A percentile compares a stretch with the other conserved stretches of the same genome.
Evolutionary conservation across 2,113 vertebrate genomes (phyloP).

Genomic region (Misgurnus anguillicaudatus): DNA sequence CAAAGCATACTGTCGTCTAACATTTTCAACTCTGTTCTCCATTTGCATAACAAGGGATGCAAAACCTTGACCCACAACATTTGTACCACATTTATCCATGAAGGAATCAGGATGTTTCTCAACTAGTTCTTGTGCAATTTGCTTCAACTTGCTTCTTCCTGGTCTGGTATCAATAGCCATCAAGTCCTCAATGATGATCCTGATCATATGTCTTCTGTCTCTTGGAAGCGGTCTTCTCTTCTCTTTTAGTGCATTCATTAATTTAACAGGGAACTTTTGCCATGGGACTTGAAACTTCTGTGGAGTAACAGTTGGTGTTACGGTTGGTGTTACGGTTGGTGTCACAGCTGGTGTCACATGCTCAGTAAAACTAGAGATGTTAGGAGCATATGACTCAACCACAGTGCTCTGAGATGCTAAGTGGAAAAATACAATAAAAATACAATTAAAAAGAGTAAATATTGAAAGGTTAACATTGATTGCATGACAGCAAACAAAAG

Average conservation of each 20-base stretch:
- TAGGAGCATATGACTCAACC: neutral
- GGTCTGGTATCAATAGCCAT: conserved; percentile 1
- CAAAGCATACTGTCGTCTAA: neutral
- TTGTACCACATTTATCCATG: neutral
- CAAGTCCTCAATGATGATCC: conserved; percentile 8
- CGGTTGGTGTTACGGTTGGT: too few relatives aligned
- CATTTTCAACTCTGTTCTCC: conserved; percentile 14
- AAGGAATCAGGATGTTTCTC: conserved; percentile 8
- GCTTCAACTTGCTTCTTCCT: neutral
- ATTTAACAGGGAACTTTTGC: conserved; percentile 13
- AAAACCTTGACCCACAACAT: conserved; percentile 1
- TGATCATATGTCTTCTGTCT: conserved; percentile 14
- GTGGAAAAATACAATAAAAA: neutral
- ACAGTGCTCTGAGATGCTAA: neutral
- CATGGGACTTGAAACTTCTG: conserved; percentile 1
- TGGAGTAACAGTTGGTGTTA: neutral
- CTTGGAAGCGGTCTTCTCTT: neutral
- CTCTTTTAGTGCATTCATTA: conserved; percentile 1
- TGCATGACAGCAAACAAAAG: neutral
- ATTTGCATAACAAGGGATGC: conserved; percentile 11
- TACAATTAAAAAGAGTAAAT: neutral
- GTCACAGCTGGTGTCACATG: neutral
- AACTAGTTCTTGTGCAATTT: conserved; percentile 10
- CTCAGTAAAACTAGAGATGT: neutral
- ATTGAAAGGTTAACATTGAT: neutral